These are phyloP conservation scores for Baronia brevicornis DNA, from an alignment of 2,888 invertebrate genomes.

Conservation along the genomic window DNA sequence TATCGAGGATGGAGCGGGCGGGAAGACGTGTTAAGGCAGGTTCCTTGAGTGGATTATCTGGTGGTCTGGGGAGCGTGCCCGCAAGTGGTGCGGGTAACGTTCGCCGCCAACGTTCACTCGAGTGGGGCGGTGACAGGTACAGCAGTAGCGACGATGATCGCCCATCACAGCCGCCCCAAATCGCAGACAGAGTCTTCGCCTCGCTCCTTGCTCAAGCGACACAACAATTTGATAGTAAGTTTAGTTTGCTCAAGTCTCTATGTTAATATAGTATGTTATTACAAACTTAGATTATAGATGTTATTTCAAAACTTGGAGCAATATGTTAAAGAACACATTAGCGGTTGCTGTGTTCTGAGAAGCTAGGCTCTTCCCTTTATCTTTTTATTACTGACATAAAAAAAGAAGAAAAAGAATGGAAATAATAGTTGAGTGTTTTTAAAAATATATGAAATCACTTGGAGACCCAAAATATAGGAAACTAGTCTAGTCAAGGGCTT, in stretches of 20 bases:
- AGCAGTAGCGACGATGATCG: conserved; percentile 74
- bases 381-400: too few species aligned
- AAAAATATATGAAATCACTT: too few species aligned
- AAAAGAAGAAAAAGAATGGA: too few species aligned
- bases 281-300: too few species aligned
- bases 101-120: conserved; percentile 74
- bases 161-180: conserved; percentile 65
- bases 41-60: conserved; percentile 59
- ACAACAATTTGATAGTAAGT: conserved; percentile 69
- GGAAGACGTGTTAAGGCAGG: conserved; percentile 63
- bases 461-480: too few species aligned
- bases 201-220: conserved; percentile 71
- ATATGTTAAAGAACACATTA: too few species aligned
- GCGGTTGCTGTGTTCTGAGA: too few species aligned
- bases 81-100: conserved; percentile 36
- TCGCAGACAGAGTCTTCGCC: conserved; percentile 70
- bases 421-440: too few species aligned
- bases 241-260: not conserved
- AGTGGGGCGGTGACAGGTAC: conserved; percentile 75
- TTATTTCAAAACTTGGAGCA: too few species aligned
- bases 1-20: conserved; percentile 59
- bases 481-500: too few species aligned
- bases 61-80: conserved; percentile 42
- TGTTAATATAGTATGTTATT: too few species aligned
- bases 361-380: too few species aligned